These are phyloP conservation scores for Oscheius sp. DNA, from an alignment of 2,888 invertebrate species.

Conservation along the genomic window DNA sequence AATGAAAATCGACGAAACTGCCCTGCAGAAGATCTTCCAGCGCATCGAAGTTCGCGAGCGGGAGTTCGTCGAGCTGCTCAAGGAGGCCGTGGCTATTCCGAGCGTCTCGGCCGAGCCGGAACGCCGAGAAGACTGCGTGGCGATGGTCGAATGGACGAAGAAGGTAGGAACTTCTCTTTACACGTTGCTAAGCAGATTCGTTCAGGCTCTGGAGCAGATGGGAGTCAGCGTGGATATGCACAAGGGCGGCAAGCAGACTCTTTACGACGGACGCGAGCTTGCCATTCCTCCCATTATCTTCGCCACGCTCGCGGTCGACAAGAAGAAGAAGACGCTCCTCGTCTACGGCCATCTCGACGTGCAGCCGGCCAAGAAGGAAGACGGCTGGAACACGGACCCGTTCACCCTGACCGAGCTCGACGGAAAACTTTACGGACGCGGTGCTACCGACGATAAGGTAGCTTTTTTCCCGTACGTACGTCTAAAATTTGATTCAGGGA, in stretches of 20 bases:
- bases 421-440: slow-evolving; percentile 90
- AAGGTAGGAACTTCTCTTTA: slow-evolving; percentile 76
- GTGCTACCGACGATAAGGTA: slow-evolving; percentile 86
- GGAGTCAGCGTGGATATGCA: not conserved
- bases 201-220: not conserved
- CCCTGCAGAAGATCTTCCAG: too few relatives aligned
- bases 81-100: slow-evolving; percentile 89
- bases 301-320: slow-evolving; percentile 79
- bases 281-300: slow-evolving; percentile 78
- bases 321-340: slow-evolving; percentile 89
- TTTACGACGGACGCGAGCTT: not conserved
- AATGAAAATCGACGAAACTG: too few relatives aligned
- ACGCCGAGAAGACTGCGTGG: slow-evolving; percentile 83
- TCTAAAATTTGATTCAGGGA: slow-evolving; percentile 74
- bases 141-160: slow-evolving; percentile 85
- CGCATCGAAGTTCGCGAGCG: too few relatives aligned
- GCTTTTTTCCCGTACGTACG: too few relatives aligned
- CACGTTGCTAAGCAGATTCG: not conserved
- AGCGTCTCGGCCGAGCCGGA: slow-evolving; percentile 92
- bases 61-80: slow-evolving; percentile 84
- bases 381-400: slow-evolving; percentile 93
- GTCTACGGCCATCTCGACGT: slow-evolving; percentile 98
- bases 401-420: slow-evolving; percentile 89
- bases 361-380: slow-evolving; percentile 86
- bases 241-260: not conserved